Percentiles rank a stretch among this genome's conserved stretches.
phyloP scores from a whole-genome alignment of 2,113 vertebrate species.

The Cnemophilus loriae region DNA sequence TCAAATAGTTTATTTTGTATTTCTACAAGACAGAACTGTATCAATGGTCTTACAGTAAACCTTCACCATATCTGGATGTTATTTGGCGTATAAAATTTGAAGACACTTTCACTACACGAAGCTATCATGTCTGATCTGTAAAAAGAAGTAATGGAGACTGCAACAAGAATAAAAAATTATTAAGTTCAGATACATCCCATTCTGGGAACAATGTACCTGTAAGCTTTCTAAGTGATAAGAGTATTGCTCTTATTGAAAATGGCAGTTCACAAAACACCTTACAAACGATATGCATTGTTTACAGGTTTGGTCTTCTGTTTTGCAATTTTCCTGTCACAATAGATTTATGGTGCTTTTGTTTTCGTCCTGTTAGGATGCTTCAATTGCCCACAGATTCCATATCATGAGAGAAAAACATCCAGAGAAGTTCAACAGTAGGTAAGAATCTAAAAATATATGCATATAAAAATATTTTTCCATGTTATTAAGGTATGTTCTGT shows the following conservation, averaged over 20 bases:
- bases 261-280: not conserved
- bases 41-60: not conserved
- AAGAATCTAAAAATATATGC: not conserved
- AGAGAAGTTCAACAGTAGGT: conserved; percentile 95
- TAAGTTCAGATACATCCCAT: not conserved
- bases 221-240: not conserved
- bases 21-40: not conserved
- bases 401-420: conserved; percentile 96
- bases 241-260: not conserved
- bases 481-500: not conserved
- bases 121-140: not conserved
- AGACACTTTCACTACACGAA: not conserved
- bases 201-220: not conserved
- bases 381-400: conserved; percentile 93
- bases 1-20: not conserved
- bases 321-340: not conserved
- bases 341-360: not conserved
- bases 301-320: not conserved
- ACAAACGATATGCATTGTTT: not conserved
- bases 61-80: not conserved
- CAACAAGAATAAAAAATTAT: not conserved
- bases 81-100: not conserved
- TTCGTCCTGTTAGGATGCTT: conserved; percentile 81
- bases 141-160: not conserved
- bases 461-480: not conserved